phyloP scores from a whole-genome alignment of 2,113 vertebrate genomes.

The Antennarius striatus region DNA sequence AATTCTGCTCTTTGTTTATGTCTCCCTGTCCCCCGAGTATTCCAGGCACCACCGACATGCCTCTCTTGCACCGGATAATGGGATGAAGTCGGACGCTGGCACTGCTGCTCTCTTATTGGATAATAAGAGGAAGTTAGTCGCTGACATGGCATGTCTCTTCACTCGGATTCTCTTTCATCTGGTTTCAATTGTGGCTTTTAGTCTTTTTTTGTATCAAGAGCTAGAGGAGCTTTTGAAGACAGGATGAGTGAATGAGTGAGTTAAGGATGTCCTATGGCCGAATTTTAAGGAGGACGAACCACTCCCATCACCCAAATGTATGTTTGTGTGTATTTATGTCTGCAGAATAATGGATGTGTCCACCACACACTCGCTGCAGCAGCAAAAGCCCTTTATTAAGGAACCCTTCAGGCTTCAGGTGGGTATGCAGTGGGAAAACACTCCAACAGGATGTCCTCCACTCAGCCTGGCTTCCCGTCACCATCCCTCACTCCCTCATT shows the following conservation, averaged over 20 bases:
- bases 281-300: constrained; percentile 31
- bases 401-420: constrained; percentile 42
- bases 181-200: constrained; percentile 71
- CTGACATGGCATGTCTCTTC: constrained; percentile 64
- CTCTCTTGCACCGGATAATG: constrained; percentile 56
- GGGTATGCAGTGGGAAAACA: constrained; percentile 17
- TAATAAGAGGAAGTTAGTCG: constrained; percentile 71
- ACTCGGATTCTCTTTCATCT: constrained; percentile 73
- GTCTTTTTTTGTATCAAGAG: constrained; percentile 17
- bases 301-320: constrained; percentile 10
- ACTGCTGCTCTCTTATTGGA: constrained; percentile 68
- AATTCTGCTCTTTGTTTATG: constrained; percentile 67
- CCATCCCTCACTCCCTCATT: constrained; percentile 63
- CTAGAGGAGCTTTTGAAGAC: constrained; percentile 51
- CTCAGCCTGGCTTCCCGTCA: constrained; percentile 18
- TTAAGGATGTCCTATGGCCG: constrained; percentile 19
- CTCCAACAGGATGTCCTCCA: constrained; percentile 31
- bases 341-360: not conserved
- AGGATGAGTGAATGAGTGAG: constrained; percentile 19
- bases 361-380: not conserved
- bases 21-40: constrained; percentile 56
- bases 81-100: constrained; percentile 57
- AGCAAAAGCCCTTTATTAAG: not conserved
- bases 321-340: constrained; percentile 17
- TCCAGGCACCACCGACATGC: constrained; percentile 45